Percentiles rank a stretch among this genome's conserved stretches.
phyloP scores from a whole-genome alignment of 1,140 invertebrate genomes.

The Ips nitidus region DNA sequence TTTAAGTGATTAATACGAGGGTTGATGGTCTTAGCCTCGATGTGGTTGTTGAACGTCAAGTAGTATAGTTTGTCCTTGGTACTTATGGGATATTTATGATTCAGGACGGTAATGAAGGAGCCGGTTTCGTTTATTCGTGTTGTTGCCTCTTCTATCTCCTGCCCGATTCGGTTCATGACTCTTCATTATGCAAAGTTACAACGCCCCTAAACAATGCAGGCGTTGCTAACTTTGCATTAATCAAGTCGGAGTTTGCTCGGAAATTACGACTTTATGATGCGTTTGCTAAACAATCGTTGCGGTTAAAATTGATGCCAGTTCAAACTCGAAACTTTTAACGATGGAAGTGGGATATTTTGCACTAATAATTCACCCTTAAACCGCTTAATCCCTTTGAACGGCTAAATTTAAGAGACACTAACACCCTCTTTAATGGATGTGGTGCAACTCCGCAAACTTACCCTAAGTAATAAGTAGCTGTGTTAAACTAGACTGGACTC shows the following conservation, averaged over 20 bases:
- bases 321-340: background rate
- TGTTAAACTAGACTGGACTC: no score
- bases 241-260: background rate
- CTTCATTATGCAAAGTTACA: constrained; percentile 16
- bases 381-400: background rate
- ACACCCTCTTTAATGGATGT: background rate
- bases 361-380: background rate
- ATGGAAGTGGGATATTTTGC: background rate
- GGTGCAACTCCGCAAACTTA: background rate
- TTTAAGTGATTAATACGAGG: constrained; percentile 41
- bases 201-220: constrained; percentile 14
- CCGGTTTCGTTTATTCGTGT: constrained; percentile 8
- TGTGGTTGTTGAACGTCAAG: background rate
- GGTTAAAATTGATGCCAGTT: background rate
- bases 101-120: background rate
- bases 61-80: background rate
- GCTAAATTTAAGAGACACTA: background rate
- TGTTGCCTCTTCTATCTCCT: constrained; percentile 9
- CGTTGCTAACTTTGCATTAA: constrained; percentile 8
- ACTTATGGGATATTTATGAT: background rate
- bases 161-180: constrained; percentile 6
- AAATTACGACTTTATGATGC: constrained; percentile 4
- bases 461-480: no score
- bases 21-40: constrained; percentile 12
- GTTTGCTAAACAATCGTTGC: background rate